Base-by-base conservation (phyloP, 2,888 invertebrate genomes). In the Gastrophysa polygoni region DNA sequence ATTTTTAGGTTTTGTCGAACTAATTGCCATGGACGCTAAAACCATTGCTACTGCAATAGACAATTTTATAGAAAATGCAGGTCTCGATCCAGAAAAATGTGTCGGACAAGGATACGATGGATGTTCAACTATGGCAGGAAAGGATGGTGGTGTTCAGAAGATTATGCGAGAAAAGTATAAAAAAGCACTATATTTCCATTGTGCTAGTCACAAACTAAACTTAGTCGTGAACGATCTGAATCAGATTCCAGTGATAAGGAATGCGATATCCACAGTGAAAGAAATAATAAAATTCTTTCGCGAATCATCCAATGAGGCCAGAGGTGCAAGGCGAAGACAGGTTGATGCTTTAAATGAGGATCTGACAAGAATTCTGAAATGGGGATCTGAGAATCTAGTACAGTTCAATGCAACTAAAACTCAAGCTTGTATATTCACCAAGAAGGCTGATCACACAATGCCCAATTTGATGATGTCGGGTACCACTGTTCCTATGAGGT, bases 41-140 rank as follows among this genome's bases (percentile, higher is more conserved):
- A 38, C 68, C 17, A 72, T 75, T 59, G 70, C 71, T 52, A 11
- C 49, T 16, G 48, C 59, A 32, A 71, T 70, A 55, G 60, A 65
- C 46, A 44, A 64, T 20, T 72, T 71, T 68, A 49, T 66, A 47
- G 52, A 32, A 63, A 68, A 63, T 44, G 58, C 52, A 48, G 56
- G 58, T n/a, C 58, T 74, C 43, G 59, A 68, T 59, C 56, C 66
- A 29, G 59, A 63, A 10, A 69, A 71, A 55, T 73, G 68, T 57
- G 68, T 73, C 44, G 71, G 72, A 11, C 64, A 64, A 58, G 71
- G 75, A 17, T 74, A 66, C 56, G 73, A 75, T 54, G 71, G 73
- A n/a, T 68, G 63, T 61, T 68, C 61, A 11, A 64, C 66, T 48
- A 52, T 34, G 34, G 11, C 47, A 16, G 16, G 34, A 52, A 52